These are phyloP conservation scores for Thripadectes ignobilis DNA, from an alignment of 2,797 vertebrate species.

Conservation along the genomic window DNA sequence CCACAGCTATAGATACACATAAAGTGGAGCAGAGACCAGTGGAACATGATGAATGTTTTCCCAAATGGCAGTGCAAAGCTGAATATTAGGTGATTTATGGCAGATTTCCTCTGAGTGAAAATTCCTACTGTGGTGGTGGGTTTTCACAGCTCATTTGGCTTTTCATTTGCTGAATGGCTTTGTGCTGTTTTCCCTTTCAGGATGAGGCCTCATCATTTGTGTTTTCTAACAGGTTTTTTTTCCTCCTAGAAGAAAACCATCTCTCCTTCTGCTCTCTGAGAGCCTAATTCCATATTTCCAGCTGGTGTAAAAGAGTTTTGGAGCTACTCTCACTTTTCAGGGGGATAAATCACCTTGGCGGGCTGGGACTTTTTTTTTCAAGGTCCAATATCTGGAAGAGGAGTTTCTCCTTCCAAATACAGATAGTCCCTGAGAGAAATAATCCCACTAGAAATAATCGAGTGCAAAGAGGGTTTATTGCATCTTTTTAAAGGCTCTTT, in stretches of 20 bases:
- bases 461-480: constrained; percentile 20
- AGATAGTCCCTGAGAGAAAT: constrained; percentile 11
- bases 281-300: background rate
- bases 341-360: background rate
- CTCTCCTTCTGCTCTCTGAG: background rate
- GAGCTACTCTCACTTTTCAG: constrained; percentile 1
- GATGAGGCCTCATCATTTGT: background rate
- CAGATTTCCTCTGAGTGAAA: constrained; percentile 34
- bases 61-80: constrained; percentile 19
- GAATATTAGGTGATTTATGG: constrained; percentile 46
- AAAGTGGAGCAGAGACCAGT: background rate
- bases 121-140: background rate
- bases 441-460: constrained; percentile 48
- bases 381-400: background rate
- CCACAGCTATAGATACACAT: background rate
- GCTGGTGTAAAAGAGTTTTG: background rate
- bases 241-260: background rate
- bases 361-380: background rate
- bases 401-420: background rate
- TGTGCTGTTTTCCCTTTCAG: constrained; percentile 26
- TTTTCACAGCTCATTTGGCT: constrained; percentile 56
- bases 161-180: constrained; percentile 34
- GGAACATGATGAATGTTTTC: constrained; percentile 10
- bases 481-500: constrained; percentile 38
- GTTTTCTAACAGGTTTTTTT: background rate